Base-by-base conservation (phyloP, 2,113 vertebrate species). In the Vidua macroura region DNA sequence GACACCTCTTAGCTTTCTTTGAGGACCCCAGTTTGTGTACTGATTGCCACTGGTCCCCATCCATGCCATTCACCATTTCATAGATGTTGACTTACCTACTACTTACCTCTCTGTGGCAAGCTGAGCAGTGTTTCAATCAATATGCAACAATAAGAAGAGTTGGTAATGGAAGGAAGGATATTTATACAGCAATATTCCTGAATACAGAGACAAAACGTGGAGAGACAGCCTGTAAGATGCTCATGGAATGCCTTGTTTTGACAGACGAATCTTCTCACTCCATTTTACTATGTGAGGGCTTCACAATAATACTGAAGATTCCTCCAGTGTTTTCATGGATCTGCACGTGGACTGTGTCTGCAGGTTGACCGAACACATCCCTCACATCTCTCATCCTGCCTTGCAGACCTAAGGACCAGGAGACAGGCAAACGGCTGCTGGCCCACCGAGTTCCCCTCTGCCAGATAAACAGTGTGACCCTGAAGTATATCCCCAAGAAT, bases 361-460 rank as follows among this genome's bases (percentile, higher is more conserved):
- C 64, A 66, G 15, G 24, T 7, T 72, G n/a, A 48, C 9, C 19
- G 27, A 59, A 60, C 11, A 9, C 52, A 60, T 77, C 19, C 43
- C 31, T 74, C 53, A 24, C 18, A 11, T 44, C 48, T 83, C 56
- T 92, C 62, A 28, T 63, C 52, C 51, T 46, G 6, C 52, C 77
- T 97, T 96, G 63, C 95, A 98, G 98, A 96, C 95, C 95, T 41
- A 97, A 81, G 66, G 72, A 94, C 5, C 51, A 97, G 25, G 79
- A 81, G 35, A 43, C 81, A 14, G 98, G 98, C 44, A 97, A 77
- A 88, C 78, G 41, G 20, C 43, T 98, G 87, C 83, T 98, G 48
- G 90, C 91, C 43, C 98, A 98, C 48, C 39, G 62, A 37, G 63
- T 48, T 60, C 97, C 96, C 4, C 95, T 93, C 37, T 98, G 97